Evolutionary conservation across 2,113 vertebrate genomes (phyloP).

Genomic region (Plecotus auritus): DNA sequence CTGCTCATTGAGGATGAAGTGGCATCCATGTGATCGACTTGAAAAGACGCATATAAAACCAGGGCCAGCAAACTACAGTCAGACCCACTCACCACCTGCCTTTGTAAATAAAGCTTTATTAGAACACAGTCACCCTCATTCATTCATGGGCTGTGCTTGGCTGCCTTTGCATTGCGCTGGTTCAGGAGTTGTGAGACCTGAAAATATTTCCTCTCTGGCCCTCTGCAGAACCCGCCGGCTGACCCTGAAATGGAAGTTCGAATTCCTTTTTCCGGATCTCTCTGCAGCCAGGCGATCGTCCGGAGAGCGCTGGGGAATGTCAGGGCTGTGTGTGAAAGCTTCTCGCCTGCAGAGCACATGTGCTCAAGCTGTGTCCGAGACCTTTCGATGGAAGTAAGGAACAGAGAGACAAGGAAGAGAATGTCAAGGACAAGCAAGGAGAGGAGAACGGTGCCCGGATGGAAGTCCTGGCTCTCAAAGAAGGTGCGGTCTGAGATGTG

Average conservation of each 20-base stretch:
- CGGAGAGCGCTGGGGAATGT: fast-evolving
- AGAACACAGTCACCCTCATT: fast-evolving
- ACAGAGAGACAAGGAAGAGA: too few relatives aligned
- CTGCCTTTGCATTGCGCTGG: fast-evolving
- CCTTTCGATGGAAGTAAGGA: background rate
- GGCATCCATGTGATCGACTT: fast-evolving
- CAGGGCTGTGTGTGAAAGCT: background rate
- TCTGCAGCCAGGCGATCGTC: background rate
- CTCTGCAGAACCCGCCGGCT: background rate
- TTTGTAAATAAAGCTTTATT: background rate
- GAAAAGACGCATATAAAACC: fast-evolving
- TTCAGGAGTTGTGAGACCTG: too few relatives aligned
- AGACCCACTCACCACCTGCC: fast-evolving
- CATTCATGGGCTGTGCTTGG: fast-evolving
- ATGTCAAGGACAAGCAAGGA: background rate
- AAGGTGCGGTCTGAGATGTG: fast-evolving
- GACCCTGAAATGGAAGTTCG: background rate
- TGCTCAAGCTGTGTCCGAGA: background rate
- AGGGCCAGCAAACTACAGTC: background rate
- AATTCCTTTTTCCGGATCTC: background rate
- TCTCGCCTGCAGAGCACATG: fast-evolving
- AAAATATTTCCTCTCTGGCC: background rate
- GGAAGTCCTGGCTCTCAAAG: too few relatives aligned
- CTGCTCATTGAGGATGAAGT: background rate
- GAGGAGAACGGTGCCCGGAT: fast-evolving